Evolutionary conservation across 37 sponge, comb jelly and placozoan species (phyloP), one percentile per base, ranked within the genome.

Genomic region (Cladorhizidae sp.): DNA sequence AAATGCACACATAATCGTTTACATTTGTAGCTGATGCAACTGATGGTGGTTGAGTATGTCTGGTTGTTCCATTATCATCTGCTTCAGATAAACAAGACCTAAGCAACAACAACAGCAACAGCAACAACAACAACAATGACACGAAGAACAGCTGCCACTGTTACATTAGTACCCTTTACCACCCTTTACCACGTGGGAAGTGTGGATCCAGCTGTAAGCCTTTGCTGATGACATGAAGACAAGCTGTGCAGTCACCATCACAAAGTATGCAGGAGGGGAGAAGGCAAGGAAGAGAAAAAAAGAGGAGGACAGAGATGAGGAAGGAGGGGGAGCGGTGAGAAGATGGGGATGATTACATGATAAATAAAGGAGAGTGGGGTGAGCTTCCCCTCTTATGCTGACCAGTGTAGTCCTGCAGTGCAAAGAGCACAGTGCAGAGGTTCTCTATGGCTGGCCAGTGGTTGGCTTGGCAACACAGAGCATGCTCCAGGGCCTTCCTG

Each of bases 371-470:
- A 59, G 28, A 3, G 6, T 59, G 28, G 5, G 28, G 12, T 3
- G 28, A 59, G 28, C 28, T 26, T 28, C 61, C 61, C 61, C 17
- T 6, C n/a, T 31, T 22, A 43, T 65, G 3, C 57, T 78, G 39
- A 90, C 90, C 71, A 26, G 43, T 25, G 69, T 43, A 75, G 56
- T 90, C 90, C n/a, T 80, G 63, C 40, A 90, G 70, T 20, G 85
- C 86, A 59, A 81, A 70, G 7, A 90, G 80, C 25, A 90, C 85
- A 8, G 72, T 63, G 40, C 70, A 81, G 37, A 85, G 79, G 0
- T 21, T 50, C 18, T 84, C 81, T 52, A 90, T 57, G 56, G 86
- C 76, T 8, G 85, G 90, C 90, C 90, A 90, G 57, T 90, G 75
- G 51, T 42, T 55, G 15, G 25, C 57, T 12, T 85, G 79, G 57